Percentiles rank a stretch among this genome's conserved stretches.
Evolutionary conservation across 2,888 invertebrate genomes (phyloP).

Genomic region (Drosophila kambysellisi): DNA sequence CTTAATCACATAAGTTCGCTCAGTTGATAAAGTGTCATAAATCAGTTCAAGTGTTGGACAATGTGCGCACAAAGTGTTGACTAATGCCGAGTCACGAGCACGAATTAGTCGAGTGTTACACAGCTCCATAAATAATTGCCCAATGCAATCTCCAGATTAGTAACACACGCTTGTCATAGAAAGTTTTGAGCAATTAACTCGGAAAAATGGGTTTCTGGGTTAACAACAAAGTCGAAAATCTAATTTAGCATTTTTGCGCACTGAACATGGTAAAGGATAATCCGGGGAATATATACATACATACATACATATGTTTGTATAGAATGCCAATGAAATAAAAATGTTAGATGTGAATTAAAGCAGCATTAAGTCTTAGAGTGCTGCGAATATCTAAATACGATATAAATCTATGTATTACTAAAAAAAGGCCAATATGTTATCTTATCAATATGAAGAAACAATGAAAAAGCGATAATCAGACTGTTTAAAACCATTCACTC

Average conservation of each 20-base stretch:
- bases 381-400: neutral
- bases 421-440: neutral
- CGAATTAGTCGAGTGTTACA: slow-evolving; percentile 43
- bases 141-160: slow-evolving; percentile 62
- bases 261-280: slow-evolving; percentile 7
- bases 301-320: neutral
- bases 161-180: slow-evolving; percentile 47
- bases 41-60: slow-evolving; percentile 63
- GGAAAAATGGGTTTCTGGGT: slow-evolving; percentile 54
- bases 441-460: neutral
- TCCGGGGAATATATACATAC: neutral
- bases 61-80: slow-evolving; percentile 50
- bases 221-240: slow-evolving; percentile 33
- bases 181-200: slow-evolving; percentile 64
- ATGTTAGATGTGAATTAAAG: neutral
- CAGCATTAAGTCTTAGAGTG: neutral
- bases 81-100: slow-evolving; percentile 55
- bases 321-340: neutral
- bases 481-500: neutral
- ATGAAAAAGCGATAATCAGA: neutral
- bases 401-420: neutral
- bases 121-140: slow-evolving; percentile 68
- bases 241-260: slow-evolving; percentile 24
- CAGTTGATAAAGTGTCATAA: slow-evolving; percentile 61
- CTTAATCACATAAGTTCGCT: slow-evolving; percentile 56